Evolutionary conservation across 2,113 vertebrate genomes (phyloP).

Genomic region (Rhinopithecus roxellana): DNA sequence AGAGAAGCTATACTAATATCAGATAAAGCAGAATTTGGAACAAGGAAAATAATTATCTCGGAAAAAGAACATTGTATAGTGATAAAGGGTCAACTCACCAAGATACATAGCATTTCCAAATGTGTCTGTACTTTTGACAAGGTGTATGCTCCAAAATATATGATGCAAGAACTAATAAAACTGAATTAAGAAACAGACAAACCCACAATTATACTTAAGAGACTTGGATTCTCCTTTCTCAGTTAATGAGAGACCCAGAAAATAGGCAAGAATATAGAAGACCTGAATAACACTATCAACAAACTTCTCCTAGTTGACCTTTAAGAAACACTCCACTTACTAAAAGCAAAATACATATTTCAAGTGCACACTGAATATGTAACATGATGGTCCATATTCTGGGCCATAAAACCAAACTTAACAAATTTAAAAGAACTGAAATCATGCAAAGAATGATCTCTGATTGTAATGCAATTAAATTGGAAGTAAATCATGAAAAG

Average conservation of each 20-base stretch:
- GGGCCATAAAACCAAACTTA: neutral
- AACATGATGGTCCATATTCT: neutral
- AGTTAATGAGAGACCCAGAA: neutral
- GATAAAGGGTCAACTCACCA: neutral
- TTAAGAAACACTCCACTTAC: neutral
- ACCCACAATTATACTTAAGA: neutral
- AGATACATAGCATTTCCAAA: neutral
- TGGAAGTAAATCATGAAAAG: neutral
- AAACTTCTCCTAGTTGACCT: neutral
- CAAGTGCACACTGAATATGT: neutral
- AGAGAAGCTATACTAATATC: neutral
- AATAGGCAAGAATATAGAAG: neutral
- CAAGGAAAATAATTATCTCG: neutral
- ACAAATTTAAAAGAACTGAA: neutral
- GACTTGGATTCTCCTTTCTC: neutral
- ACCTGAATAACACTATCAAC: neutral
- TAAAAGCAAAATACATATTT: neutral
- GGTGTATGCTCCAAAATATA: neutral
- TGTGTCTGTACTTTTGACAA: neutral
- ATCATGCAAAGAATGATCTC: neutral
- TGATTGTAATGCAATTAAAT: neutral
- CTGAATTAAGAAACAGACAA: neutral
- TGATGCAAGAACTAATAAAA: neutral
- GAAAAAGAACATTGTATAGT: neutral
- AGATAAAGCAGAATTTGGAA: neutral